These are phyloP conservation scores for Gymnosoma rotundatum DNA, from an alignment of 2,888 invertebrate species.

Conservation along the genomic window DNA sequence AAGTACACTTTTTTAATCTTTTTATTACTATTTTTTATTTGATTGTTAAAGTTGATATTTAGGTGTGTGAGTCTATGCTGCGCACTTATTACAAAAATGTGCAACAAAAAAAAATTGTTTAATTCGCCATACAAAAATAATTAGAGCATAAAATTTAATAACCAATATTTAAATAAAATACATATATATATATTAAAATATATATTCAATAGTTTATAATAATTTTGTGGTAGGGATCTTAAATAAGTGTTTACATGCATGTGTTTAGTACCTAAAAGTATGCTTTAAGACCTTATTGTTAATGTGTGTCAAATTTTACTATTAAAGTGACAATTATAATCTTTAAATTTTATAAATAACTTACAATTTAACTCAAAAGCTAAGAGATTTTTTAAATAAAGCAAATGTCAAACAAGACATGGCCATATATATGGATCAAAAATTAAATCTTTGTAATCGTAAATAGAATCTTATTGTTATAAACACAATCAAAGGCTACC, in stretches of 20 bases:
- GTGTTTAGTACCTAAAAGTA: not conserved
- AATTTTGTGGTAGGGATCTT: not conserved
- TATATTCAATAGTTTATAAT: slow-evolving; percentile 4
- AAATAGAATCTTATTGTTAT: too few species aligned
- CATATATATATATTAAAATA: not conserved
- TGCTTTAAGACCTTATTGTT: too few species aligned
- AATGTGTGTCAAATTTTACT: too few species aligned
- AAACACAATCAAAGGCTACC: too few species aligned
- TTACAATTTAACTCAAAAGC: too few species aligned
- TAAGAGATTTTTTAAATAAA: too few species aligned
- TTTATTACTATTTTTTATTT: slow-evolving; percentile 32
- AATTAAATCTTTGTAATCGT: too few species aligned
- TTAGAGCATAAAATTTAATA: slow-evolving; percentile 66
- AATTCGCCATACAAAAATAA: slow-evolving; percentile 54
- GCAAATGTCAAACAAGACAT: too few species aligned
- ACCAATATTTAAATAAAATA: slow-evolving; percentile 47
- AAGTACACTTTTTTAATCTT: slow-evolving; percentile 40
- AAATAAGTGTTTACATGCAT: not conserved
- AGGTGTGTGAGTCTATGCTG: not conserved
- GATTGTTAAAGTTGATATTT: not conserved
- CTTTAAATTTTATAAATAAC: too few species aligned
- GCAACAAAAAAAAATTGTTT: not conserved
- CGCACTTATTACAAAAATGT: not conserved
- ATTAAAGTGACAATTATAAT: too few species aligned
- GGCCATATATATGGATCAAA: too few species aligned